Percentiles rank a stretch among this genome's conserved stretches.
phyloP scores from a whole-genome alignment of 1,140 invertebrate genomes.

The Hycleus phaleratus region DNA sequence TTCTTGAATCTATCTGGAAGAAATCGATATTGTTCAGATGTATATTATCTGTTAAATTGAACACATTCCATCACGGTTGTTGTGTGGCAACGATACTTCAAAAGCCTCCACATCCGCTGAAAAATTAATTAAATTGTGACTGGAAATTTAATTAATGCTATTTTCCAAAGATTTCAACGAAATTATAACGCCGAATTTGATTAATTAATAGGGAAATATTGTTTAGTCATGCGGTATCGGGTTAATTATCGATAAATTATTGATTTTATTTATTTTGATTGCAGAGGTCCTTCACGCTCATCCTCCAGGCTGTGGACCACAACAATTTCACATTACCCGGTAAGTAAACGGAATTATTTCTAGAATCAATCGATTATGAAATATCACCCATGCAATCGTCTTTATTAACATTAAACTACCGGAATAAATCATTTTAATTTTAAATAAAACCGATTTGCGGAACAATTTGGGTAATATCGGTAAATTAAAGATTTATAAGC shows the following conservation, averaged over 20 bases:
- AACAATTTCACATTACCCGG: constrained; percentile 59
- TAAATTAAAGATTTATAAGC: no score
- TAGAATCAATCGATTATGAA: no score
- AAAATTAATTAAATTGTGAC: no score
- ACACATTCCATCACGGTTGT: constrained; percentile 19
- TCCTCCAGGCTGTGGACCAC: constrained; percentile 82
- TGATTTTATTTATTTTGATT: constrained; percentile 42
- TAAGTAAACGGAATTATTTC: constrained; percentile 39
- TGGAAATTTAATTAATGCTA: no score
- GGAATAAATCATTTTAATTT: no score
- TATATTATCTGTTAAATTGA: constrained; percentile 25
- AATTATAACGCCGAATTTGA: no score
- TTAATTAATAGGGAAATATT: background rate
- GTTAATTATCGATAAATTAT: background rate
- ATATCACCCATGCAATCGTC: no score
- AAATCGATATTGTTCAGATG: constrained; percentile 22
- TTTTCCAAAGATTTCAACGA: no score
- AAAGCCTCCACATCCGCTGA: background rate
- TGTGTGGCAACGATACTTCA: constrained; percentile 3
- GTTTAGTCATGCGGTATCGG: background rate
- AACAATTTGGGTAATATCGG: no score
- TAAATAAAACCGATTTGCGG: no score
- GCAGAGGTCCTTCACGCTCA: constrained; percentile 86
- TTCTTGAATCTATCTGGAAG: constrained; percentile 21
- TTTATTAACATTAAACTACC: no score